Evolutionary conservation across 1,140 invertebrate genomes (phyloP).

Genomic region (Trinorchestia longiramus): DNA sequence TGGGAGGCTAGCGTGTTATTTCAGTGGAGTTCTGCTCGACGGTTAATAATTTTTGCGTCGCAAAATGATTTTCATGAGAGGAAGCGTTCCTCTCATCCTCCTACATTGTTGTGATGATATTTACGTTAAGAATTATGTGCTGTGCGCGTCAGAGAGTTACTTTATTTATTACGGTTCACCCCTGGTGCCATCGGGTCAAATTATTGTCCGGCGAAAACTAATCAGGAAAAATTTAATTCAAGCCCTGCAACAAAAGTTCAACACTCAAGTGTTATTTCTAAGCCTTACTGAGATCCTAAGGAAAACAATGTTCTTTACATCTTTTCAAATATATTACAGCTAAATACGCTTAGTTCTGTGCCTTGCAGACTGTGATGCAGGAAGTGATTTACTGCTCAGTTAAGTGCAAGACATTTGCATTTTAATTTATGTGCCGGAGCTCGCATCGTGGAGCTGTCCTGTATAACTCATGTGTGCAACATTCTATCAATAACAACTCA

Average conservation of each 20-base stretch:
- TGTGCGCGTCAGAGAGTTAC: neutral
- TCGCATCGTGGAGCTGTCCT: neutral
- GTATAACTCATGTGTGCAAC: neutral
- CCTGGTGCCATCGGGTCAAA: too few relatives aligned
- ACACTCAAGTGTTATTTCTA: neutral
- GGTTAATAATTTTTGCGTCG: too few relatives aligned
- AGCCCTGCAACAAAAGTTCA: neutral
- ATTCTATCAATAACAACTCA: neutral
- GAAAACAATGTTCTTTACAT: neutral
- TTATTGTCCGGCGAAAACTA: neutral
- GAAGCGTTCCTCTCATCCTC: too few relatives aligned
- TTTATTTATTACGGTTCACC: neutral
- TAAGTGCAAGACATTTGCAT: neutral
- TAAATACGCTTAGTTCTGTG: neutral
- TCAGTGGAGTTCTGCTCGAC: too few relatives aligned
- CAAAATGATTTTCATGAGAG: too few relatives aligned
- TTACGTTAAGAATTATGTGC: neutral
- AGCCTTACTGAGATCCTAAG: neutral
- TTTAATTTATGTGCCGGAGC: neutral
- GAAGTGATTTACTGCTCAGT: neutral
- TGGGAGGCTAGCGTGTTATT: too few relatives aligned
- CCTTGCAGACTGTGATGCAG: neutral
- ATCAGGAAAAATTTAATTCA: neutral
- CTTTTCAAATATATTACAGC: neutral
- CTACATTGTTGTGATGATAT: too few relatives aligned